Evolutionary conservation across 2,888 invertebrate species (phyloP).

Genomic region (Tethea ocularis): DNA sequence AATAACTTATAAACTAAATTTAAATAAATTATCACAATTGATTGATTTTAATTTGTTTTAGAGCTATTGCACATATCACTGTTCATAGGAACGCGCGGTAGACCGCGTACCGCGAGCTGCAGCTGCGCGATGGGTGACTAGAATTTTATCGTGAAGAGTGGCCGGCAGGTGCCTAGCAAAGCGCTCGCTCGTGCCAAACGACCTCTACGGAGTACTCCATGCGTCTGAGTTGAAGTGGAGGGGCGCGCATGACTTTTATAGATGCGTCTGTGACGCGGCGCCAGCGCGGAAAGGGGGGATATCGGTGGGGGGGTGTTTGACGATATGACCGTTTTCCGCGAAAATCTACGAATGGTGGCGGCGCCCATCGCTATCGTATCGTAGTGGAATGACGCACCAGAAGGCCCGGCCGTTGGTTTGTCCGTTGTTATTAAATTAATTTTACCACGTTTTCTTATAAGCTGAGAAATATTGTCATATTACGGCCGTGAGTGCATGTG

Average conservation of each 20-base stretch:
- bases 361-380: slow-evolving; percentile 58
- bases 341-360: slow-evolving; percentile 70
- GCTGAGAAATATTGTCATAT: slow-evolving; percentile 27
- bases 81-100: slow-evolving; percentile 81
- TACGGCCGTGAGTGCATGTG: slow-evolving; percentile 58
- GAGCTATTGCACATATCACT: slow-evolving; percentile 84
- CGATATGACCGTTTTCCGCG: slow-evolving; percentile 79
- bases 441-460: slow-evolving; percentile 27
- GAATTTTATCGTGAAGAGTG: slow-evolving; percentile 78
- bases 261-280: slow-evolving; percentile 70
- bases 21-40: slow-evolving; percentile 82
- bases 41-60: slow-evolving; percentile 61
- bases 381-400: slow-evolving; percentile 70
- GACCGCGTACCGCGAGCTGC: slow-evolving; percentile 78
- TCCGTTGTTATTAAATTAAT: slow-evolving; percentile 43
- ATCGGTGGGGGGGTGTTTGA: slow-evolving; percentile 44
- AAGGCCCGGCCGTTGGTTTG: slow-evolving; percentile 65
- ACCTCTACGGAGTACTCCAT: slow-evolving; percentile 85
- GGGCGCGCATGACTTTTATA: slow-evolving; percentile 78
- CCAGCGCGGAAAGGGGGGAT: slow-evolving; percentile 40
- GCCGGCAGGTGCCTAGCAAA: slow-evolving; percentile 85
- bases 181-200: slow-evolving; percentile 85
- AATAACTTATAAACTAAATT: slow-evolving; percentile 77
- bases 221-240: slow-evolving; percentile 82
- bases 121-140: slow-evolving; percentile 83